phyloP scores from a whole-genome alignment of 1,140 invertebrate species.

The Vollenhovia emeryi region DNA sequence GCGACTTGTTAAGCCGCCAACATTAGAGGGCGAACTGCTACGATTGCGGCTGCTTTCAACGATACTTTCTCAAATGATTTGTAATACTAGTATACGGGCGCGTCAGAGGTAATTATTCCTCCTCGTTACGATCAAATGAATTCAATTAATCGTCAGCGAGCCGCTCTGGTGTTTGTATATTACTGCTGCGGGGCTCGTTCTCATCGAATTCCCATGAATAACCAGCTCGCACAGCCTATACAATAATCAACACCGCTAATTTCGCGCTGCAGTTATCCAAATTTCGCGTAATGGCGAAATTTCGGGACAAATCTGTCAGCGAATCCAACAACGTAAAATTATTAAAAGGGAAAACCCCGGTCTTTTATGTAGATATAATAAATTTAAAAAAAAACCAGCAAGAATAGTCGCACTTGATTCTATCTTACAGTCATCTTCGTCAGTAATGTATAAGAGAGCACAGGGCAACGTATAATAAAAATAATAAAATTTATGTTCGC shows the following conservation, averaged over 20 bases:
- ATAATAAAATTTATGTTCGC: conserved; percentile 1
- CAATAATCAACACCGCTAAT: conserved; percentile 57
- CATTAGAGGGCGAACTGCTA: background rate
- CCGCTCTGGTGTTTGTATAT: conserved; percentile 23
- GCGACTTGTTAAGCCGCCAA: conserved; percentile 19
- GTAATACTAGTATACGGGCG: conserved; percentile 74
- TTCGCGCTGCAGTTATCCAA: conserved; percentile 29
- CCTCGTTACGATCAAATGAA: conserved; percentile 74
- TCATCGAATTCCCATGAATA: conserved; percentile 68
- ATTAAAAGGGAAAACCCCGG: background rate
- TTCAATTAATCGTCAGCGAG: conserved; percentile 71
- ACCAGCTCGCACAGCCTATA: conserved; percentile 41
- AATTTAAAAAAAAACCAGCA: background rate
- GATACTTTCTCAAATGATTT: conserved; percentile 67
- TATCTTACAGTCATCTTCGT: background rate
- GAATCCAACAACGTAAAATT: background rate
- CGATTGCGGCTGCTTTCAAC: conserved; percentile 62
- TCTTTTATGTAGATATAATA: background rate
- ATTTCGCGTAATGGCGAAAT: conserved; percentile 16
- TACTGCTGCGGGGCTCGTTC: conserved; percentile 53
- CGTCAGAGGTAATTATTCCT: conserved; percentile 71
- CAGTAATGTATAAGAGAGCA: conserved; percentile 12
- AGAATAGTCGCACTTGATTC: background rate
- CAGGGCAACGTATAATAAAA: background rate
- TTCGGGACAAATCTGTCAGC: background rate